A percentile compares a stretch with the other conserved stretches of the same genome.
These are phyloP conservation scores for Apostichopus japonicus DNA, from an alignment of 35 echinoderm and acorn worm genomes.

Conservation along the genomic window DNA sequence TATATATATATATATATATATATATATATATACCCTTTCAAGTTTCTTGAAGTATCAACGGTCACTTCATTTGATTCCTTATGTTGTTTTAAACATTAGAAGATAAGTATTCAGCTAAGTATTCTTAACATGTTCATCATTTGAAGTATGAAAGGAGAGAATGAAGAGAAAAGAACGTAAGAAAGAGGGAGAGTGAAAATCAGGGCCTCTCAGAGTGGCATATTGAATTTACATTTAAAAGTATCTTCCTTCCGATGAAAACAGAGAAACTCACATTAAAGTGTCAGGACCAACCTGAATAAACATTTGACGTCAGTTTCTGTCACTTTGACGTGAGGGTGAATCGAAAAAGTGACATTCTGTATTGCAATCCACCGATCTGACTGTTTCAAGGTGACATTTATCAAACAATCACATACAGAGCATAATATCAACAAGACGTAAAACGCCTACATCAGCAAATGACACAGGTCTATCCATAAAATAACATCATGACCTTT, in stretches of 20 bases:
- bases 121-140: too few relatives aligned
- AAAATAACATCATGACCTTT: neutral
- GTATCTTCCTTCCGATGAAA: neutral
- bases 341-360: neutral
- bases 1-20: too few relatives aligned
- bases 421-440: neutral
- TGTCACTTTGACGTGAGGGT: neutral
- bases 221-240: neutral
- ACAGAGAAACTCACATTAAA: neutral
- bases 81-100: too few relatives aligned
- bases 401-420: neutral
- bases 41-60: too few relatives aligned
- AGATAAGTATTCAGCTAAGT: too few relatives aligned
- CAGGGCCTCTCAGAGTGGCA: neutral
- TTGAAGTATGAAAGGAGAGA: too few relatives aligned
- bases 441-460: neutral
- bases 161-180: too few relatives aligned
- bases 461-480: neutral
- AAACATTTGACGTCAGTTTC: neutral
- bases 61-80: too few relatives aligned
- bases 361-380: neutral
- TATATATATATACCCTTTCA: too few relatives aligned
- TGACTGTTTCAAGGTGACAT: neutral
- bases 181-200: neutral
- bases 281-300: neutral